These are phyloP conservation scores for Macrotis lagotis DNA, from an alignment of 2,113 vertebrate species.

Conservation along the genomic window DNA sequence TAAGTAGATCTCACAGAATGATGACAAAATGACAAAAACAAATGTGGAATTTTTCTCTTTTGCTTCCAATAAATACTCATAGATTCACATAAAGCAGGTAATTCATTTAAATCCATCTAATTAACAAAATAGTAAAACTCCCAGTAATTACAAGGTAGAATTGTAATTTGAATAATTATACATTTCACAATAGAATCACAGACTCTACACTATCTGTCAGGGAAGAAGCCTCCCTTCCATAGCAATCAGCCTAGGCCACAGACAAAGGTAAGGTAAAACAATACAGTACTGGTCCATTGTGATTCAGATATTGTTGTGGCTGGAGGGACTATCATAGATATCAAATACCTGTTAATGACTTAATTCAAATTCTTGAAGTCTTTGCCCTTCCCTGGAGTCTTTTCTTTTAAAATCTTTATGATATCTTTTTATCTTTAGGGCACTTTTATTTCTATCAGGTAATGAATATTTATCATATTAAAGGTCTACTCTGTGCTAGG, in stretches of 20 bases:
- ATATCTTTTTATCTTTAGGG: background rate
- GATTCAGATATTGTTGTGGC: background rate
- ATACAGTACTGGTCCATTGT: background rate
- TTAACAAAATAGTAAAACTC: slow-evolving; percentile 62
- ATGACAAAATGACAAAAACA: background rate
- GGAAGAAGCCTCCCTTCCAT: background rate
- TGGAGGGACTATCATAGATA: background rate
- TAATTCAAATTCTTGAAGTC: background rate
- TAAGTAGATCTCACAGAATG: background rate
- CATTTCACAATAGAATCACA: slow-evolving; percentile 42
- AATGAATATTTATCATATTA: background rate
- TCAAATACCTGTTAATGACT: background rate
- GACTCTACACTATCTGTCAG: slow-evolving; percentile 28
- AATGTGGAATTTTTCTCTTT: background rate
- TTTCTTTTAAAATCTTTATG: background rate
- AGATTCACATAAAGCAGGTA: background rate
- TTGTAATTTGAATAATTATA: slow-evolving; percentile 44
- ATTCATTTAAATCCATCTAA: slow-evolving; percentile 61
- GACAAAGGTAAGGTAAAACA: background rate
- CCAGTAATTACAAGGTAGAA: background rate
- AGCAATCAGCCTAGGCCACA: background rate
- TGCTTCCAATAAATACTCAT: background rate
- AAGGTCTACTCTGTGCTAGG: background rate
- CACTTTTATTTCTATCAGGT: background rate
- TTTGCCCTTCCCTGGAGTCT: background rate